Evolutionary conservation across 2,888 invertebrate species (phyloP).

Genomic region (Tenthredo livida): DNA sequence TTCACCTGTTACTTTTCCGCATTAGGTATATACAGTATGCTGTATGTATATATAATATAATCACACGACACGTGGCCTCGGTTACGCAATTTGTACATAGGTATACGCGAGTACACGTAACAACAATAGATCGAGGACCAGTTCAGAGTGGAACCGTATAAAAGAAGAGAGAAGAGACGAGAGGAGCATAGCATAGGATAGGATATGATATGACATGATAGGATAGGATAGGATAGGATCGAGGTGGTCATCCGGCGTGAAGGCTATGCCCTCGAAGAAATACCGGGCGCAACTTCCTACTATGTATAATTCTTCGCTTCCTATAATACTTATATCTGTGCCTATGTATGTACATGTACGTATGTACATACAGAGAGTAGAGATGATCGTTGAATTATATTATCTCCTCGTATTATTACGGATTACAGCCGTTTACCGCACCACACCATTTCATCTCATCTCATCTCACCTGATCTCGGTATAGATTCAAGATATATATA

Average conservation of each 20-base stretch:
- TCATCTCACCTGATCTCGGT: too few species aligned
- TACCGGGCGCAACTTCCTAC: constrained; percentile 36
- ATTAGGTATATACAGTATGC: too few species aligned
- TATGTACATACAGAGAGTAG: not conserved
- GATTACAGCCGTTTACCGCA: not conserved
- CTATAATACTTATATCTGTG: not conserved
- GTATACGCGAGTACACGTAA: not conserved
- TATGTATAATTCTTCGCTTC: constrained; percentile 17
- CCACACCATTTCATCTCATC: too few species aligned
- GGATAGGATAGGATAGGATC: not conserved
- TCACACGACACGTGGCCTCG: constrained; percentile 21
- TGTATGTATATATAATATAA: constrained; percentile 1
- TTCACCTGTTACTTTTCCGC: not conserved
- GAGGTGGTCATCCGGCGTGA: constrained; percentile 52
- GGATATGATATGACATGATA: not conserved
- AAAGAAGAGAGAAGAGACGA: not conserved
- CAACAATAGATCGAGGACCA: constrained; percentile 10
- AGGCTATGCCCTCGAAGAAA: constrained; percentile 43
- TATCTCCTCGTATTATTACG: not conserved
- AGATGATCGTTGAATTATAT: not conserved
- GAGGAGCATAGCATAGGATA: not conserved
- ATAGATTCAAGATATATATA: not conserved
- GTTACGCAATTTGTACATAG: constrained; percentile 1
- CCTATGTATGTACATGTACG: not conserved
- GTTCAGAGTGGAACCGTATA: not conserved